A percentile compares a stretch with the other conserved stretches of the same genome.
Conservation (phyloP, 2,888 invertebrate genomes). For the Lathronympha strigana region DNA sequence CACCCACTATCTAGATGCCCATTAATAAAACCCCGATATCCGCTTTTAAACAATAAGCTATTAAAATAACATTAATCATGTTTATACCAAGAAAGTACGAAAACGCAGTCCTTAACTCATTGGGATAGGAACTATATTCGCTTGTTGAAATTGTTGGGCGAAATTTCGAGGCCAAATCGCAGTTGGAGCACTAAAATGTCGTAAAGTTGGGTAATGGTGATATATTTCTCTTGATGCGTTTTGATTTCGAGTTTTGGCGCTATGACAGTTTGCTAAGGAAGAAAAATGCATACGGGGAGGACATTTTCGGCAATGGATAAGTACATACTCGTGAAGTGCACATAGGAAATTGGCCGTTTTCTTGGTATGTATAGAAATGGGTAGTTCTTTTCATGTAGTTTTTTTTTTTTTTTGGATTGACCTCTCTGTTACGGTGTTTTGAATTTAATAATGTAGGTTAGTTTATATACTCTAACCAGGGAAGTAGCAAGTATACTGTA, state of each 20-base stretch:
- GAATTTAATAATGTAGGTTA: too few species aligned
- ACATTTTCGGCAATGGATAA: too few species aligned
- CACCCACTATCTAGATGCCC: constrained; percentile 43
- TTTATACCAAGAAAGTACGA: constrained; percentile 39
- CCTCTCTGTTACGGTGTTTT: too few species aligned
- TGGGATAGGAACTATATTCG: neutral
- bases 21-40: constrained; percentile 47
- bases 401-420: too few species aligned
- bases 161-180: constrained; percentile 13
- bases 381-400: too few species aligned
- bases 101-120: neutral
- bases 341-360: too few species aligned
- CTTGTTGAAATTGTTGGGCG: constrained; percentile 34
- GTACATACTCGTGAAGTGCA: too few species aligned
- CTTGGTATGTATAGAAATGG: too few species aligned
- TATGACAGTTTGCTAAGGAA: constrained; percentile 33
- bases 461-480: too few species aligned
- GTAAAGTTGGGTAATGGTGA: constrained; percentile 43
- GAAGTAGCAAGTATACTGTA: too few species aligned
- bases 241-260: constrained; percentile 29
- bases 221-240: constrained; percentile 30
- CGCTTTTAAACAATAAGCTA: constrained; percentile 63
- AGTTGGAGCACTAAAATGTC: constrained; percentile 47
- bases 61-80: constrained; percentile 68
- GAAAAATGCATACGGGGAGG: constrained; percentile 24